Percentiles rank a stretch among this genome's conserved stretches.
These are phyloP conservation scores for Pangasius djambal DNA, from an alignment of 2,797 vertebrate genomes.

Conservation along the genomic window DNA sequence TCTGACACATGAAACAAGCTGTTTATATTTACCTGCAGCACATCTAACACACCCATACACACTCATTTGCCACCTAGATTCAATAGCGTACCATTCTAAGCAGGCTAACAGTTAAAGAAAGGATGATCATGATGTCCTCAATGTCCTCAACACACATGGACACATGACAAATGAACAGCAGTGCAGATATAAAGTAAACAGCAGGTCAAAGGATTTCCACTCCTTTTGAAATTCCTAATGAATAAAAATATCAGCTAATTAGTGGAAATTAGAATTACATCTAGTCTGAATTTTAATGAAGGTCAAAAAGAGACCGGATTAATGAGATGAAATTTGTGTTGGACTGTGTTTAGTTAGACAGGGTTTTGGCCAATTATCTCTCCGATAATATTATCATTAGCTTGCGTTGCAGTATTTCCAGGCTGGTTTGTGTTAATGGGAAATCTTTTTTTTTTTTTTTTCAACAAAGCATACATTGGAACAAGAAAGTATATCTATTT, in stretches of 20 bases:
- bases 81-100: background rate
- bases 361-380: slow-evolving; percentile 24
- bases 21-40: slow-evolving; percentile 24
- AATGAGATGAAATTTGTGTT: slow-evolving; percentile 34
- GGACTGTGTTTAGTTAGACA: slow-evolving; percentile 16
- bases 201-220: slow-evolving; percentile 37
- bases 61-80: background rate
- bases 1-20: slow-evolving; percentile 37
- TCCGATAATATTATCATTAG: slow-evolving; percentile 45
- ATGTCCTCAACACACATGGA: slow-evolving; percentile 36
- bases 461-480: background rate
- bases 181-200: slow-evolving; percentile 32
- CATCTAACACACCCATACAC: slow-evolving; percentile 22
- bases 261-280: slow-evolving; percentile 33
- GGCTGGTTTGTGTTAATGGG: background rate
- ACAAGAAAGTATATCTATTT: background rate
- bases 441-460: background rate
- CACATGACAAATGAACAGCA: slow-evolving; percentile 31
- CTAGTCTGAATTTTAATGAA: slow-evolving; percentile 37
- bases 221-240: slow-evolving; percentile 32
- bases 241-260: slow-evolving; percentile 43
- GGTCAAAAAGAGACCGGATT: slow-evolving; percentile 25
- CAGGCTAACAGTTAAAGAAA: background rate
- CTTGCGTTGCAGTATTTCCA: slow-evolving; percentile 24
- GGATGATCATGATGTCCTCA: background rate